Base-by-base conservation (phyloP, 2,797 vertebrate genomes). In the Melanotaenia trifasciata region DNA sequence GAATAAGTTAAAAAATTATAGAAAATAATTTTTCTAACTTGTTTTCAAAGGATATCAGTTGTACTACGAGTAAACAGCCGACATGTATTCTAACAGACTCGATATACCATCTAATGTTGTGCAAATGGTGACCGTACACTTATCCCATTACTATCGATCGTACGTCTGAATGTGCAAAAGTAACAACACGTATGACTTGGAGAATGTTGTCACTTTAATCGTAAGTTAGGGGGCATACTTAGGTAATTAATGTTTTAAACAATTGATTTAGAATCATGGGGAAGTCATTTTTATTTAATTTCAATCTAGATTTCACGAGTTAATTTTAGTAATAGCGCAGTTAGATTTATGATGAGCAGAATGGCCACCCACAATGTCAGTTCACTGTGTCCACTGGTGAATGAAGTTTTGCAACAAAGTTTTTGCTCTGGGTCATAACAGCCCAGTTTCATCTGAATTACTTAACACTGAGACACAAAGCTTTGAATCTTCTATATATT, bases 281-380 rank as follows among this genome's bases (percentile, higher is more conserved):
- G 36, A 13, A 13, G 5, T 5, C 5, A 13, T 3, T 40, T 40
- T 16, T 40, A 14, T 40, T 14, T 40, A 3, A 14, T 40, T 40
- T 40, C 13, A 40, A 40, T 12, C 12, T 40, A 40, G 16, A 14
- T 16, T 14, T 40, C 38, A 40, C 16, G 3, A 40, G 38, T 40
- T 40, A 1, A 40, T 40, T 40, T 40, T 16, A 40, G 38, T 14
- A 2, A 40, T 13, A 40, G 12, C 38, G 16, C 38, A 16, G 12
- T 16, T 40, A 14, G 38, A 12, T 12, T 12, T 16, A 28, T 20
- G 13, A 22, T 50, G 32, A 22, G 36, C 76, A 81, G 57, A 80
- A 66, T 1, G 91, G 88, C 95, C 96, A 96, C 95, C 94, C 94
- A 95, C 84, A 69, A 90, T 84, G 79, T 70, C 40, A 67, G 36